Evolutionary conservation across 23 tunicate species (phyloP).

Genomic region (Ascidia mentula): DNA sequence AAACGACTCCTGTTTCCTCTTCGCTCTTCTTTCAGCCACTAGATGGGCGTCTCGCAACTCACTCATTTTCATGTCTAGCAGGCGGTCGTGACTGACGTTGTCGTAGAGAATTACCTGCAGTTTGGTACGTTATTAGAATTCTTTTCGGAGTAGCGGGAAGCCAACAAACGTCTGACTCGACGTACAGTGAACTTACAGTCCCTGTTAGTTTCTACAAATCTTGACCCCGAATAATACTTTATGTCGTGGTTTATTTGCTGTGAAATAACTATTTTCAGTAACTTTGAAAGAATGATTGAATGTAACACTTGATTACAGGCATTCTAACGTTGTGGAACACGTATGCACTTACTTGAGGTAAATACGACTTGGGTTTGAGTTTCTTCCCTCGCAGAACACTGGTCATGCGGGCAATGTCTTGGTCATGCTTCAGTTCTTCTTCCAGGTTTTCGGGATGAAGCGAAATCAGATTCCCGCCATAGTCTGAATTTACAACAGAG

Average conservation of each 20-base stretch:
- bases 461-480: slow-evolving; percentile 41
- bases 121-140: no score
- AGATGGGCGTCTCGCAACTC: slow-evolving; percentile 50
- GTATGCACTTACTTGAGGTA: slow-evolving; percentile 75
- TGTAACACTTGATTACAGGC: no score
- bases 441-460: slow-evolving; percentile 77
- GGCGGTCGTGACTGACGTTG: slow-evolving; percentile 75
- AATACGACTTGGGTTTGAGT: slow-evolving; percentile 67
- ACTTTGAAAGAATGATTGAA: no score
- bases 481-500: no score
- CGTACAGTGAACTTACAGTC: no score
- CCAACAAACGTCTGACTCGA: no score
- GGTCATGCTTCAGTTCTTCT: slow-evolving; percentile 51
- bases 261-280: no score
- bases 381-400: slow-evolving; percentile 45
- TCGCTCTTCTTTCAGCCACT: slow-evolving; percentile 51
- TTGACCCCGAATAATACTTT: no score
- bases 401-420: slow-evolving; percentile 46
- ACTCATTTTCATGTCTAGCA: slow-evolving; percentile 44
- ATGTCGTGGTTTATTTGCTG: no score
- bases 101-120: slow-evolving; percentile 76
- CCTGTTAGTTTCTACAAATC: no score
- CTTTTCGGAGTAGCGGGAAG: no score
- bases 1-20: slow-evolving; percentile 56
- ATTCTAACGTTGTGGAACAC: no score